Conservation (phyloP, 1,140 invertebrate species). For the Aporrectodea caliginosa region DNA sequence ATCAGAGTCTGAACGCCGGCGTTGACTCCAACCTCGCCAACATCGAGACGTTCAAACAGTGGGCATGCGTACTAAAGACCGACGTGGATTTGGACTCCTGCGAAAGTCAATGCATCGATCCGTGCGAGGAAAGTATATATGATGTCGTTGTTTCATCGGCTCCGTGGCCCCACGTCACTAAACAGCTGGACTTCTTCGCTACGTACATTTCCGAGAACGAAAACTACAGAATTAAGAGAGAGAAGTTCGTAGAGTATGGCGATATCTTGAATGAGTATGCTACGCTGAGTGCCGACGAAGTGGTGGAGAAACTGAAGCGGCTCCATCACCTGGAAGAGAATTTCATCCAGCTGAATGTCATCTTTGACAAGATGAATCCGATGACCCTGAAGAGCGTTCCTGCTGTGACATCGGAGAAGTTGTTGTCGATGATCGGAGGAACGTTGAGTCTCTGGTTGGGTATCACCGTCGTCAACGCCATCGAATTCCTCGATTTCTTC, state of each 20-base stretch:
- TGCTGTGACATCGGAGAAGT: not conserved
- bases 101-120: not conserved
- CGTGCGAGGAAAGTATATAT: slow-evolving; percentile 12
- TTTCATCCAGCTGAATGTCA: not conserved
- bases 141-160: not conserved
- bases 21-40: too few relatives aligned
- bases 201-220: not conserved
- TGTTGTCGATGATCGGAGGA: slow-evolving; percentile 7
- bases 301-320: not conserved
- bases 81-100: not conserved
- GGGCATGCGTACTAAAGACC: not conserved
- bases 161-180: slow-evolving; percentile 9
- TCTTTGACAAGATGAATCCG: not conserved
- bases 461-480: slow-evolving; percentile 1
- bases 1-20: not conserved
- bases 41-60: not conserved
- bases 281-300: too few relatives aligned
- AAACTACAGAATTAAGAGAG: not conserved
- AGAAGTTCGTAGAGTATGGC: not conserved
- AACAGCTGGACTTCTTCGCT: slow-evolving; percentile 8
- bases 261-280: not conserved
- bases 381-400: not conserved
- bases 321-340: not conserved
- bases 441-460: slow-evolving; percentile 17
- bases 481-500: slow-evolving; percentile 17